Conservation (phyloP, 1,140 invertebrate genomes). For the Diorhabda carinulata region DNA sequence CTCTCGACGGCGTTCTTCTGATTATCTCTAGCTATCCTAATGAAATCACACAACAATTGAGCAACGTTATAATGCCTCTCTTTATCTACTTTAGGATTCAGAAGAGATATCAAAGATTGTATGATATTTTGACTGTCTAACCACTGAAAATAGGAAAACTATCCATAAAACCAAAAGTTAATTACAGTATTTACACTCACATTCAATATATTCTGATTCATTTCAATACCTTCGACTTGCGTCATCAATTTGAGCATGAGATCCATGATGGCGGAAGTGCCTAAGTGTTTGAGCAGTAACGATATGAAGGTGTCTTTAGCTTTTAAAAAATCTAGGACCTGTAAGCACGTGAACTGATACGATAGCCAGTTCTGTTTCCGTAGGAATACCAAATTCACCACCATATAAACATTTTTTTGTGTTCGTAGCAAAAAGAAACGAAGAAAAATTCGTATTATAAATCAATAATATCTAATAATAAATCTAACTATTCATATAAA, state of each 20-base stretch:
- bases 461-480: too few relatives aligned
- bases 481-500: too few relatives aligned
- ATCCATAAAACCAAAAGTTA: slow-evolving; percentile 4
- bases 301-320: slow-evolving; percentile 80
- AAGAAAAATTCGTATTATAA: slow-evolving; percentile 16
- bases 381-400: background rate
- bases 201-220: slow-evolving; percentile 76
- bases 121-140: slow-evolving; percentile 82
- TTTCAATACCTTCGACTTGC: slow-evolving; percentile 74
- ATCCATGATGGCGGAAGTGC: slow-evolving; percentile 94
- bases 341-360: slow-evolving; percentile 83
- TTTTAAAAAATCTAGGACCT: slow-evolving; percentile 89
- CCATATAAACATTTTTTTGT: too few relatives aligned
- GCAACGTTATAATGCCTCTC: slow-evolving; percentile 77
- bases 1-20: slow-evolving; percentile 57
- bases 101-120: slow-evolving; percentile 73
- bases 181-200: slow-evolving; percentile 53
- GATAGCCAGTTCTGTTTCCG: slow-evolving; percentile 80
- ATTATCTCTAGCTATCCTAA: slow-evolving; percentile 65
- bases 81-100: slow-evolving; percentile 70
- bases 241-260: slow-evolving; percentile 84
- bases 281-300: slow-evolving; percentile 80
- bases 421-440: background rate
- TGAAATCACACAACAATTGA: slow-evolving; percentile 78
- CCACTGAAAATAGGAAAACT: slow-evolving; percentile 65